Base-by-base conservation (phyloP, 2,113 vertebrate genomes). In the Urocolius indicus region DNA sequence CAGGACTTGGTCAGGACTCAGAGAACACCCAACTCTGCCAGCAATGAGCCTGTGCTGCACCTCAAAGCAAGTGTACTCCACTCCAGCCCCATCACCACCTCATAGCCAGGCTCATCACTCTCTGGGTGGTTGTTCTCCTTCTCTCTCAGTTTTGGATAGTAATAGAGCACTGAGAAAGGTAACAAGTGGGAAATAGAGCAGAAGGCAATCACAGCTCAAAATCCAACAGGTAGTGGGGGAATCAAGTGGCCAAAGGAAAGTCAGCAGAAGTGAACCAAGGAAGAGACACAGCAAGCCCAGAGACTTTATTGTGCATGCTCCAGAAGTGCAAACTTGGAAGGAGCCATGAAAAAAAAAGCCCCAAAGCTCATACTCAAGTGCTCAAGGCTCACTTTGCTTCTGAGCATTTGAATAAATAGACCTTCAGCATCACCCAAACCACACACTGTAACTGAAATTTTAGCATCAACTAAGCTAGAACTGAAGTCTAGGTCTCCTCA, bases 41-140 rank as follows among this genome's bases (percentile, higher is more conserved):
- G 49, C 41, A 32, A n/a, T 6, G 22, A 68, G 27, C 9, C 22
- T 38, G 29, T 5, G 10, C 49, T 5, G 3, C 21, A 26, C 19
- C 24, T 43, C 32, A 12, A 29, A 27, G 45, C 22, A 32, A 29
- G 15, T 9, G 7, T 1, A 1, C 18, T 77, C 34, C 26, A 36
- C 58, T 65, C 58, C 73, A 66, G 58, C 32, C 16, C 12, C 66
- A 38, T 8, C 43, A 38, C 5, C 22, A 34, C 45, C 21, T 36
- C 1, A 0, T 13, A 36, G 15, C 17, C 1, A 0, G 23, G 43
- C 17, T 63, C 8, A 2, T 43, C 10, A 17, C 10, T 32, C 19
- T 45, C 22, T 2, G 0, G 15, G 27, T 18, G 18, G 21, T 79
- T 63, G 17, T n/a, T 73, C 48, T 48, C 71, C 27, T 66, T 71